A percentile compares a stretch with the other conserved stretches of the same genome.
These are phyloP conservation scores for Gastrophryne carolinensis DNA, from an alignment of 2,797 vertebrate genomes.

Conservation along the genomic window DNA sequence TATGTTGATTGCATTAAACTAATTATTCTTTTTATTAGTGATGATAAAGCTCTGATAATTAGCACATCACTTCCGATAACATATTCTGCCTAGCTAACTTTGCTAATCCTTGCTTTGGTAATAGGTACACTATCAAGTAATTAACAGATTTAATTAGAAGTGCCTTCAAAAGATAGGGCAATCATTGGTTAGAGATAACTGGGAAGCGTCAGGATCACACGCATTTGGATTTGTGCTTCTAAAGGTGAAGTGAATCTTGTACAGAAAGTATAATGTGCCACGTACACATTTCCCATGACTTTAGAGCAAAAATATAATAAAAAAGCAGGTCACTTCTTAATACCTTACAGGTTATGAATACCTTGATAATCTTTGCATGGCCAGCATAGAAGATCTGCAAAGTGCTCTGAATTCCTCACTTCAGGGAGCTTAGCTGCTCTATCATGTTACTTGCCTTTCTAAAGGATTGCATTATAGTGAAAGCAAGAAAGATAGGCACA, in stretches of 20 bases:
- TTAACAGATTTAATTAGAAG: slow-evolving; percentile 11
- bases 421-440: too few relatives aligned
- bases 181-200: not conserved
- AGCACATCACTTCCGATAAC: slow-evolving; percentile 12
- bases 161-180: not conserved
- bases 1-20: slow-evolving; percentile 31
- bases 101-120: not conserved
- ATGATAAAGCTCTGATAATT: slow-evolving; percentile 41
- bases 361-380: too few relatives aligned
- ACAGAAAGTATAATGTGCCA: too few relatives aligned
- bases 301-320: too few relatives aligned
- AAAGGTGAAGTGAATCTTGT: not conserved
- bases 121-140: slow-evolving; percentile 8
- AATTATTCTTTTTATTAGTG: slow-evolving; percentile 39
- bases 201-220: not conserved
- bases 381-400: too few relatives aligned
- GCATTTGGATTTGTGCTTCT: not conserved
- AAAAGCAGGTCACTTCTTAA: too few relatives aligned
- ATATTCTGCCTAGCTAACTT: slow-evolving; percentile 21
- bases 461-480: too few relatives aligned
- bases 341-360: too few relatives aligned
- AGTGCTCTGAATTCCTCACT: too few relatives aligned
- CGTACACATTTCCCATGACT: too few relatives aligned
- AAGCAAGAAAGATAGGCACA: too few relatives aligned
- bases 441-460: too few relatives aligned